Conservation (phyloP, 2,797 vertebrate genomes). For the Protonibea diacanthus region DNA sequence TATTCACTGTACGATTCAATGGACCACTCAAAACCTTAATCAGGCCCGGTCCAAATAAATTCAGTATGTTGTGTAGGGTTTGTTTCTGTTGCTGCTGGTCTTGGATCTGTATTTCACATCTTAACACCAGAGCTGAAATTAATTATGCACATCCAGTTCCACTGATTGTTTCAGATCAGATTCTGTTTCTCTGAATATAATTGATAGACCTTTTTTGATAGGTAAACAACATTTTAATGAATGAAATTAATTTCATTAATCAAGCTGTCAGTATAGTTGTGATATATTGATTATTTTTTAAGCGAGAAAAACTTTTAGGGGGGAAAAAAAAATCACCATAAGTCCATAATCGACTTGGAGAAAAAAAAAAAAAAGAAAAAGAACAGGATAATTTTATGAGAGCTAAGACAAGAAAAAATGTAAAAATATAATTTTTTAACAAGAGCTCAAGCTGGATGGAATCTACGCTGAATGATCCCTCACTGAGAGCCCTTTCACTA, state of each 20-base stretch:
- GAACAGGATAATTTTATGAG: not conserved
- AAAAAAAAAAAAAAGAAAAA: too few relatives aligned
- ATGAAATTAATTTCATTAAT: not conserved
- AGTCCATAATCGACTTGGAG: not conserved
- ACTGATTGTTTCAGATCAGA: not conserved
- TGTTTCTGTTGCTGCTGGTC: not conserved
- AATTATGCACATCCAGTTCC: not conserved
- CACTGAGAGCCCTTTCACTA: conserved; percentile 48
- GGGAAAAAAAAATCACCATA: not conserved
- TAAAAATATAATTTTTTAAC: not conserved
- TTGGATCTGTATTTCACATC: not conserved
- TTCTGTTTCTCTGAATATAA: not conserved
- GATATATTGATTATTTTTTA: not conserved
- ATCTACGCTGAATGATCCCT: conserved; percentile 26
- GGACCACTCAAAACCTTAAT: too few relatives aligned
- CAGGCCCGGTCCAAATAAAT: too few relatives aligned
- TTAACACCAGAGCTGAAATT: not conserved
- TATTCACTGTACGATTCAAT: too few relatives aligned
- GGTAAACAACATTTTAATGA: not conserved
- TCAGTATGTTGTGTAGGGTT: not conserved
- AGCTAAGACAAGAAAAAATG: not conserved
- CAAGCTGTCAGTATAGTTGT: not conserved
- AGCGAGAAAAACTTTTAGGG: not conserved
- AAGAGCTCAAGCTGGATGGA: conserved; percentile 20
- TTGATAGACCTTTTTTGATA: not conserved